A percentile compares a stretch with the other conserved stretches of the same genome.
Conservation (phyloP, 1,140 invertebrate genomes). For the Drosophila micromelanica region DNA sequence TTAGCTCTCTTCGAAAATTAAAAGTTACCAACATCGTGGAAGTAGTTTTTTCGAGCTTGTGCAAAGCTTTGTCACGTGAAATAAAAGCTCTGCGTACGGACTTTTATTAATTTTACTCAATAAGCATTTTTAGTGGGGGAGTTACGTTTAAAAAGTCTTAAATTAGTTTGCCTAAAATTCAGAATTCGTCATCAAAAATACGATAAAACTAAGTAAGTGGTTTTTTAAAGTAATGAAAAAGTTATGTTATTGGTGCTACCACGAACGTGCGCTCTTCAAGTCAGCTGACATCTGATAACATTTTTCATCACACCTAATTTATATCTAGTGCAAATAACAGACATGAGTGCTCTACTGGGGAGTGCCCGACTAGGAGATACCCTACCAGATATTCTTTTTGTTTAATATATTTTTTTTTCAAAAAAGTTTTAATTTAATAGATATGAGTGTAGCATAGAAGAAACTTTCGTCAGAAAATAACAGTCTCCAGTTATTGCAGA, state of each 20-base stretch:
- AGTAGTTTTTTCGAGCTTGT: constrained; percentile 71
- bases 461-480: no score
- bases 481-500: no score
- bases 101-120: constrained; percentile 54
- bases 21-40: constrained; percentile 40
- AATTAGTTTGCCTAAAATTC: constrained; percentile 1
- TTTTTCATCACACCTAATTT: constrained; percentile 13
- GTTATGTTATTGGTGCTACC: not conserved
- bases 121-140: constrained; percentile 25
- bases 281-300: constrained; percentile 50
- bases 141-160: constrained; percentile 22
- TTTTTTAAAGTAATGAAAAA: not conserved
- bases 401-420: no score
- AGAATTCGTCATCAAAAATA: not conserved
- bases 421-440: no score
- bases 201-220: constrained; percentile 2
- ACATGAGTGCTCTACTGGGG: not conserved
- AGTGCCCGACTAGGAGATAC: no score
- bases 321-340: constrained; percentile 6
- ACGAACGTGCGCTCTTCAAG: constrained; percentile 21
- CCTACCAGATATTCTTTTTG: no score
- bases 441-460: no score
- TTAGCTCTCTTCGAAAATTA: constrained; percentile 14
- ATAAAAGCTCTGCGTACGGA: constrained; percentile 68
- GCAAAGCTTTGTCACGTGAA: constrained; percentile 79